A percentile compares a stretch with the other conserved stretches of the same genome.
Evolutionary conservation across 1,140 invertebrate species (phyloP).

Genomic region (Bicyclus anynana): DNA sequence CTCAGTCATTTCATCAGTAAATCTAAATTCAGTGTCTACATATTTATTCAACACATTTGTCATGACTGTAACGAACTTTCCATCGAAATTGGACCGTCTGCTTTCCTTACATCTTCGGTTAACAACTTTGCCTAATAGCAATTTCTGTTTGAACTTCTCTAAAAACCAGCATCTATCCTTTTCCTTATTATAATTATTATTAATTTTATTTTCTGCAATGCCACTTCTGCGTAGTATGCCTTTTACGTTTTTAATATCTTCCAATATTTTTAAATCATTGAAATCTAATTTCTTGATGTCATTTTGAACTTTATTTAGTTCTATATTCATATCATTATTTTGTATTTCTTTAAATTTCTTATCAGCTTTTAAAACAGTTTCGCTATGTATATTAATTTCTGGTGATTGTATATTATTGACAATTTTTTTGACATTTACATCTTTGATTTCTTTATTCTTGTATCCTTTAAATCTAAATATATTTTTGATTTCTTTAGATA

Average conservation of each 20-base stretch:
- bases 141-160: slow-evolving; percentile 14
- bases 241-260: neutral
- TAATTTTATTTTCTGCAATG: neutral
- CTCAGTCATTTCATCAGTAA: slow-evolving; percentile 44
- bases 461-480: too few species aligned
- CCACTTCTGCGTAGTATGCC: slow-evolving; percentile 2
- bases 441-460: too few species aligned
- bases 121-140: slow-evolving; percentile 14
- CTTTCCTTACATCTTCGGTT: slow-evolving; percentile 22
- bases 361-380: too few species aligned
- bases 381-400: too few species aligned
- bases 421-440: too few species aligned
- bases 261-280: neutral
- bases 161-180: slow-evolving; percentile 19
- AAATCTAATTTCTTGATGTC: neutral
- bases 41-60: slow-evolving; percentile 45
- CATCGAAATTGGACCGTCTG: slow-evolving; percentile 24
- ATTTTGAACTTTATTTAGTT: neutral
- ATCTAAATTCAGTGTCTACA: slow-evolving; percentile 30
- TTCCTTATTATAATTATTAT: neutral
- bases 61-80: slow-evolving; percentile 34
- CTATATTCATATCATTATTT: neutral
- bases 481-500: too few species aligned
- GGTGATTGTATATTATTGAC: too few species aligned
- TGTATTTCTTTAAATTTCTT: neutral